phyloP scores from a whole-genome alignment of 2,797 vertebrate genomes.

The Sarcoramphus papa region DNA sequence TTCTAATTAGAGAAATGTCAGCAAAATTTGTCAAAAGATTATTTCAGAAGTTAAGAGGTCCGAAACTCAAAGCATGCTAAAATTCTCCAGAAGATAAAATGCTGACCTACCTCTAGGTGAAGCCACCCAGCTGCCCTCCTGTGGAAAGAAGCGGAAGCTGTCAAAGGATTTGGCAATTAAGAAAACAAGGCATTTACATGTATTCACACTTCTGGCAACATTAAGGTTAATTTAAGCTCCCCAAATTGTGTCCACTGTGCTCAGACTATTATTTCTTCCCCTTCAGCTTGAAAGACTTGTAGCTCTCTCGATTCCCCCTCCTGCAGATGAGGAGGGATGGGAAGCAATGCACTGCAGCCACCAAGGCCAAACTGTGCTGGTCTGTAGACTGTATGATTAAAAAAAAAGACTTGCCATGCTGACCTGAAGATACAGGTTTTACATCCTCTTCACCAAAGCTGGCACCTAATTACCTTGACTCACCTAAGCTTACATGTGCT shows the following conservation, averaged over 20 bases:
- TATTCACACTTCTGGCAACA: not conserved
- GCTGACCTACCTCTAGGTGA: not conserved
- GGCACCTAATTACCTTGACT: not conserved
- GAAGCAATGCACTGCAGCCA: not conserved
- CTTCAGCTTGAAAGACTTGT: not conserved
- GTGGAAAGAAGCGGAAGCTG: not conserved
- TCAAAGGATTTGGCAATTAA: not conserved
- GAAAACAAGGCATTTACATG: not conserved
- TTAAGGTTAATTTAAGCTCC: not conserved
- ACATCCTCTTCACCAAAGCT: not conserved
- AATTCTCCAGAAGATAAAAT: not conserved
- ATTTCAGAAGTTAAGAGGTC: not conserved
- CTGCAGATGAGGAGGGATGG: not conserved
- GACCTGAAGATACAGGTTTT: not conserved
- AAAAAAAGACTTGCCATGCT: not conserved
- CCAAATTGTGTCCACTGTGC: not conserved
- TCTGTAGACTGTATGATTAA: not conserved
- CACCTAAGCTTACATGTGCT: not conserved
- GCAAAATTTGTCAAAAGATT: not conserved
- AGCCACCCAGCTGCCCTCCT: not conserved
- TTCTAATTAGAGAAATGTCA: not conserved
- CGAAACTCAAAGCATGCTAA: not conserved
- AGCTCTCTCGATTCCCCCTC: not conserved
- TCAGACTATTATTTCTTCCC: not conserved
- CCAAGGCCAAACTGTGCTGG: not conserved